Percentiles rank a stretch among this genome's conserved stretches.
Evolutionary conservation across 2,888 invertebrate species (phyloP).

Genomic region (Miltochrista miniata): DNA sequence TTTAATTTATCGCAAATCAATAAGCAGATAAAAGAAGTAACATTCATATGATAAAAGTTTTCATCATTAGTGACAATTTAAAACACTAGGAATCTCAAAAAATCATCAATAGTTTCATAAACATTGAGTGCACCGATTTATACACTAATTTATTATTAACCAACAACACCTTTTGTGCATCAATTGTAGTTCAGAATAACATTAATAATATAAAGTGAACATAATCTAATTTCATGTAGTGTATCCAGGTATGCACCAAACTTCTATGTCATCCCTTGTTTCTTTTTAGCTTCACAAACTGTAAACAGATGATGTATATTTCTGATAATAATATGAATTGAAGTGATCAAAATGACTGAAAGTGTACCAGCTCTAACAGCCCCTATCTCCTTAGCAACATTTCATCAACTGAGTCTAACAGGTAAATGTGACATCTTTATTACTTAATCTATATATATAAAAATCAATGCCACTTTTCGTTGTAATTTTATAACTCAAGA

Average conservation of each 20-base stretch:
- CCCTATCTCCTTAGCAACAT: slow-evolving; percentile 74
- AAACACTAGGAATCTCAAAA: neutral
- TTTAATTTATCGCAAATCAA: neutral
- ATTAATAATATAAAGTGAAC: too few species aligned
- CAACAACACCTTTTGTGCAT: too few species aligned
- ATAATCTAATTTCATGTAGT: too few species aligned
- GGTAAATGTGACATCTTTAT: slow-evolving; percentile 43
- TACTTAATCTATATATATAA: too few species aligned
- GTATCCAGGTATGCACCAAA: too few species aligned
- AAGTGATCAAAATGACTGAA: slow-evolving; percentile 70
- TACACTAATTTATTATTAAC: too few species aligned
- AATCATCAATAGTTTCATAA: too few species aligned
- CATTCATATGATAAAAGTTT: neutral
- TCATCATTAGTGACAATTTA: neutral
- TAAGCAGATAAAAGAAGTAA: neutral
- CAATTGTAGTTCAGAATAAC: too few species aligned
- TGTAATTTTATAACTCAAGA: too few species aligned
- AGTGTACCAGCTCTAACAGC: slow-evolving; percentile 66
- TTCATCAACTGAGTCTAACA: slow-evolving; percentile 77
- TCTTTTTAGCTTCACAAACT: slow-evolving; percentile 24
- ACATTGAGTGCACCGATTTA: too few species aligned
- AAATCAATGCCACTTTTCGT: too few species aligned
- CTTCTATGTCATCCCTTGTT: too few species aligned
- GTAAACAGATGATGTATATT: slow-evolving; percentile 8
- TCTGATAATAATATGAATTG: slow-evolving; percentile 44